Percentiles rank a stretch among this genome's conserved stretches.
These are phyloP conservation scores for Myodes glareolus DNA, from an alignment of 2,113 vertebrate genomes.

Conservation along the genomic window DNA sequence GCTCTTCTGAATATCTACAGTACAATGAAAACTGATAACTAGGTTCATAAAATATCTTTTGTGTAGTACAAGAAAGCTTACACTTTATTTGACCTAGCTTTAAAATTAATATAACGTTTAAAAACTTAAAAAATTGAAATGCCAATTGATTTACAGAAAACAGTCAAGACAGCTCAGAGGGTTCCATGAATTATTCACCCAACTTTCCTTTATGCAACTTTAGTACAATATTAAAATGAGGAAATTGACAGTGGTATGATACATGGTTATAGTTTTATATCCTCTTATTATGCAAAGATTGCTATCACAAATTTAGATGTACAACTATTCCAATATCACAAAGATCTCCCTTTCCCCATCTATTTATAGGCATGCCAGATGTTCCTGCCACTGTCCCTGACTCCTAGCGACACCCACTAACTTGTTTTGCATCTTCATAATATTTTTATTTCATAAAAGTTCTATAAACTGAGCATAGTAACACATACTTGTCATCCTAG, in stretches of 20 bases:
- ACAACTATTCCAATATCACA: constrained; percentile 33
- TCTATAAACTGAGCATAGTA: background rate
- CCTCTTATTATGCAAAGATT: constrained; percentile 11
- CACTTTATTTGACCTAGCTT: constrained; percentile 24
- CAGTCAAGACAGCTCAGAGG: constrained; percentile 5
- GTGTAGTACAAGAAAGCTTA: background rate
- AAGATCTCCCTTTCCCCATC: background rate
- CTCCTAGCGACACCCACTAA: background rate
- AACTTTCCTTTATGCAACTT: constrained; percentile 34
- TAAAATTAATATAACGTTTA: constrained; percentile 14
- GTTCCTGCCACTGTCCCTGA: background rate
- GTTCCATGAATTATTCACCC: background rate
- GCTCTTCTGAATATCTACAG: constrained; percentile 34
- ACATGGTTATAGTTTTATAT: background rate
- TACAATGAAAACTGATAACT: constrained; percentile 36
- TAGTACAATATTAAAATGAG: constrained; percentile 19
- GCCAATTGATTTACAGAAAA: constrained; percentile 31
- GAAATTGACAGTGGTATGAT: background rate
- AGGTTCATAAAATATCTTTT: background rate
- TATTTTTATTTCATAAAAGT: constrained; percentile 28
- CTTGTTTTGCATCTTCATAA: constrained; percentile 14
- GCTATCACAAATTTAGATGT: background rate
- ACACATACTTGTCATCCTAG: background rate
- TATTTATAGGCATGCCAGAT: background rate
- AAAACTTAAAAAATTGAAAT: background rate